phyloP scores from a whole-genome alignment of 1,140 invertebrate genomes.

The Aphaenogaster floridana region DNA sequence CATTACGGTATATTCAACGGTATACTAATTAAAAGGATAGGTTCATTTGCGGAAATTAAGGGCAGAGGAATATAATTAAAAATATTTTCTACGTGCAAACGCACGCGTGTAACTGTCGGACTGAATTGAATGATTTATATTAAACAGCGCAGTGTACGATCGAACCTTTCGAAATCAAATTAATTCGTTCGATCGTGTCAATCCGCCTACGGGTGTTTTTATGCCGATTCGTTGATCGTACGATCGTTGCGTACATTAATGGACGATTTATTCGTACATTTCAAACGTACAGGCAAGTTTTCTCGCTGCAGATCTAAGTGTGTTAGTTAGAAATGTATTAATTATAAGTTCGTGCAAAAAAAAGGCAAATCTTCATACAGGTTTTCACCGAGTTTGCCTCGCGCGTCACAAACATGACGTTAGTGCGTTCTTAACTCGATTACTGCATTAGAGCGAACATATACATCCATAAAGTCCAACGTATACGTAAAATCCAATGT shows the following conservation, averaged over 20 bases:
- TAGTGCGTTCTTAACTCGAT: constrained; percentile 56
- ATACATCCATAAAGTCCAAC: neutral
- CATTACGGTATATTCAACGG: constrained; percentile 40
- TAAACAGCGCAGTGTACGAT: neutral
- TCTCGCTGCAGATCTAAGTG: constrained; percentile 10
- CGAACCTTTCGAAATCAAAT: constrained; percentile 61
- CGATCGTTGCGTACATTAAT: constrained; percentile 46
- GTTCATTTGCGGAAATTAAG: constrained; percentile 39
- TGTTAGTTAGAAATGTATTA: constrained; percentile 50
- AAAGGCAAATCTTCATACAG: constrained; percentile 34
- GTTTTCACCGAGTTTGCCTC: constrained; percentile 2
- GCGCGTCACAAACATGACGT: constrained; percentile 43
- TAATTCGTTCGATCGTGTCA: constrained; percentile 67
- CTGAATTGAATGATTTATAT: constrained; percentile 67
- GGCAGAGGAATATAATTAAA: constrained; percentile 26
- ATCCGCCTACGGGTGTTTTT: constrained; percentile 65
- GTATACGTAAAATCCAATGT: constrained; percentile 39
- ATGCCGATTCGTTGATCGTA: constrained; percentile 43
- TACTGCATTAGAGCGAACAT: constrained; percentile 41
- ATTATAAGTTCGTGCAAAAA: constrained; percentile 55
- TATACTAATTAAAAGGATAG: constrained; percentile 46
- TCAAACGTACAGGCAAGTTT: neutral
- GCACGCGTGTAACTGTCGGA: constrained; percentile 30
- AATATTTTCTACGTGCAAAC: neutral
- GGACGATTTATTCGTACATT: constrained; percentile 48